Evolutionary conservation across 2,888 invertebrate genomes (phyloP), one percentile per base, ranked within the genome.

Genomic region (Camptogramma bilineatum): DNA sequence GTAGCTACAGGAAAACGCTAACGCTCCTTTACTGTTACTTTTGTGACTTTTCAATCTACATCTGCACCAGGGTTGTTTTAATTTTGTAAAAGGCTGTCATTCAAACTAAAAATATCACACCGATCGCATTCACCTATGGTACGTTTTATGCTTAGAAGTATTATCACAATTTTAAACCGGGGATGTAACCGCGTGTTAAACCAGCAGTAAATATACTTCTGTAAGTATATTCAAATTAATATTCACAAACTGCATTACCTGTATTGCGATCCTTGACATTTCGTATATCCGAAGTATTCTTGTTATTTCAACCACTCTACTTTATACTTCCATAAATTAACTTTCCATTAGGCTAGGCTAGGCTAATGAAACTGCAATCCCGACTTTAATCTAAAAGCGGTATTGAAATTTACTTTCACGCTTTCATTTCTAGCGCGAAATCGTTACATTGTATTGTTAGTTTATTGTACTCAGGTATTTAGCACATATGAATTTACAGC

Each of bases 301-400:
- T 59, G 63, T 64, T 50, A 52, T 64, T 52, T 46, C 24, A 57
- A 9, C 52, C 48, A 18, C 51, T 59, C 52, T 52, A 31, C 52
- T 55, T 66, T 54, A 62, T 56, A 61, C 53, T 60, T 63, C 60
- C 59, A 68, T 69, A 70, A 67, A 61, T 69, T 62, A 63, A 60
- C 59, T 72, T 70, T 72, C 68, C 66, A 69, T 64, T 69, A 65
- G 51, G 58, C 67, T 60, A 65, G 51, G 58, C 67, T 60, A 42
- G 47, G 64, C 62, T 69, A 72, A 72, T 72, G 70, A 67, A 66
- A 70, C 64, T 62, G 62, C 64, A 53, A 64, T 67, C 62, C 56
- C 53, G 60, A 62, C 62, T 67, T 60, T 65, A 66, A 72, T 68
- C 66, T 62, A 63, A 63, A 68, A 64, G 59, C 65, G 53, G 60